Conservation (phyloP, 1,140 invertebrate species). For the Listronotus oregonensis region DNA sequence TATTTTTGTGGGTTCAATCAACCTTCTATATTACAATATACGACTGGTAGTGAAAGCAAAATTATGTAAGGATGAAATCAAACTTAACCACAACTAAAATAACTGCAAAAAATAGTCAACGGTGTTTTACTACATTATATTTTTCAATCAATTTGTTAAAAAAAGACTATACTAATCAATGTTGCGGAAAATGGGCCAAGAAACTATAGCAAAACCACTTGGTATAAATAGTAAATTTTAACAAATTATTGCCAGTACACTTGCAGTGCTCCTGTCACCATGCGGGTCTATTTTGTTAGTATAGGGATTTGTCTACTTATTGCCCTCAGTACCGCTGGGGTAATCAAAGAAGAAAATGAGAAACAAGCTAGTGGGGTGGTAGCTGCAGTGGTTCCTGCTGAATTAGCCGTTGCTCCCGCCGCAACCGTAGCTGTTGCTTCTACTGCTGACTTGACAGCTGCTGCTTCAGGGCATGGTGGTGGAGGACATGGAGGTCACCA, state of each 20-base stretch:
- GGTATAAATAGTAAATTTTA: slow-evolving; percentile 6
- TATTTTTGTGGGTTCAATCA: too few species aligned
- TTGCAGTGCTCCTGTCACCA: not conserved
- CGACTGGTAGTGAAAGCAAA: too few species aligned
- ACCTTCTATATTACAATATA: too few species aligned
- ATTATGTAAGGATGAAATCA: too few species aligned
- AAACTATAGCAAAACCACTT: slow-evolving; percentile 1
- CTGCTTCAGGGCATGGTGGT: slow-evolving; percentile 56
- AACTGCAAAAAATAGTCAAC: too few species aligned
- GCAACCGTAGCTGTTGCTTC: not conserved
- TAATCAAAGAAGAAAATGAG: slow-evolving; percentile 55
- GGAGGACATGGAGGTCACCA: slow-evolving; percentile 67
- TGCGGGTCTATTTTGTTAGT: not conserved
- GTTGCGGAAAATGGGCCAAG: slow-evolving; percentile 5
- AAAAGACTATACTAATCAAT: not conserved
- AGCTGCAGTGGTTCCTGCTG: too few species aligned
- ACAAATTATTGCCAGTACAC: not conserved
- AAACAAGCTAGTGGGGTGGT: too few species aligned
- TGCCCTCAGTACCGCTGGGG: slow-evolving; percentile 51
- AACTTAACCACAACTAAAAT: too few species aligned
- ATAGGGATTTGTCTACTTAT: slow-evolving; percentile 2
- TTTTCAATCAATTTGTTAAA: not conserved
- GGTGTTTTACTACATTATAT: too few species aligned
- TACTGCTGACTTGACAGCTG: slow-evolving; percentile 17
- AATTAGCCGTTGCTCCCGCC: too few species aligned